Evolutionary conservation across 2,797 vertebrate genomes (phyloP), one percentile per base, ranked within the genome.

Genomic region (Xenopus petersii): DNA sequence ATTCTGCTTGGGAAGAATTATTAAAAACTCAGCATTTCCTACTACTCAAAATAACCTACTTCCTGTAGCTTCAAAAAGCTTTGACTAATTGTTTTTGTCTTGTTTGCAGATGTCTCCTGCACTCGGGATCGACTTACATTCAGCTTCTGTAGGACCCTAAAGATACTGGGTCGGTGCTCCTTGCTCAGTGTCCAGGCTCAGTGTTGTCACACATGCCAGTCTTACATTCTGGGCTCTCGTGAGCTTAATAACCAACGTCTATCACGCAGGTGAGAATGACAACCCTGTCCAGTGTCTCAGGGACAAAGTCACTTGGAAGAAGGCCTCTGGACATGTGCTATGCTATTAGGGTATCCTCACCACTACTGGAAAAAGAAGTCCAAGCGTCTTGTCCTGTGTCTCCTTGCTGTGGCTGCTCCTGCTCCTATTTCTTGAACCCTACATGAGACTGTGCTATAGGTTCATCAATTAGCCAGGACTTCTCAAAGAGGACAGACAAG

Each of bases 181-280:
- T 83, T 95, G 64, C 81, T 91, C 0, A 88, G 93, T 0, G 84
- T 98, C 2, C 84, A 33, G 0, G 47, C 81, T 0, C 95, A 96
- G 86, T 98, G 97, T 90, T 98, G 97, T 86, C 92, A 79, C 61
- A 93, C 92, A 33, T 99, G 97, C 70, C 83, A 83, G 70, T 84
- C 71, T 11, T 83, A 47, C 0, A 63, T 75, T 47, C 82, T 48
- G 1, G 33, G 10, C 0, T 3, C 16, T 0, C 83, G 66, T 5
- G 81, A 84, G 59, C 87, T 85, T 0, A 87, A 90, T 60, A 77
- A 88, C 1, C 75, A 88, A 79, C 81, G 83, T 2, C 77, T 80
- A 0, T 78, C 90, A 62, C 81, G 77, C 17, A 88, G 79, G 82
- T 93, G 86, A 93, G 17, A 67, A 56, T 26, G 42, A 30, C 49